Conservation (phyloP, 2,113 vertebrate species). For the Limnothrissa miodon region DNA sequence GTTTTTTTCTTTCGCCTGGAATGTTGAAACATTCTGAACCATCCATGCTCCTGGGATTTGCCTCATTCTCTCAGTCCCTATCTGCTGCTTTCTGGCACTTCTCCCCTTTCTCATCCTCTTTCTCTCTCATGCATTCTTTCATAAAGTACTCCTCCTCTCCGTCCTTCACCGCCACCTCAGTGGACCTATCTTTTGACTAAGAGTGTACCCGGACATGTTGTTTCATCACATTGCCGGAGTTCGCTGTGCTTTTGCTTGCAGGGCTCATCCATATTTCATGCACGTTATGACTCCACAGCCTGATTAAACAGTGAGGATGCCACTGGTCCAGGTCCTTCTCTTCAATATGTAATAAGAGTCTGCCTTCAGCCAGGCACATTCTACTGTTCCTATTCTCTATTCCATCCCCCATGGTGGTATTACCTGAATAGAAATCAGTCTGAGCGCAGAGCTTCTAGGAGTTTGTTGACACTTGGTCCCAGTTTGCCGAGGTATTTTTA, state of each 20-base stretch:
- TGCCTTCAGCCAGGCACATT: neutral
- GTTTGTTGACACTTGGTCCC: neutral
- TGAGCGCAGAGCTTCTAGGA: neutral
- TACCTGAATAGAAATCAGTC: slow-evolving; percentile 57
- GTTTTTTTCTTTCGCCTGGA: neutral
- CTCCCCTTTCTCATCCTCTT: neutral
- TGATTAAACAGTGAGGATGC: neutral
- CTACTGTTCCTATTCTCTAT: slow-evolving; percentile 47
- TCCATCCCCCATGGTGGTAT: slow-evolving; percentile 40
- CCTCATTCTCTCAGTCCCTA: neutral
- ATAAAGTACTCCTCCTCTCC: neutral
- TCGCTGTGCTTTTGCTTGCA: neutral
- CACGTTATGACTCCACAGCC: slow-evolving; percentile 48
- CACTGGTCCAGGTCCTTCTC: slow-evolving; percentile 24
- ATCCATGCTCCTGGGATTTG: neutral
- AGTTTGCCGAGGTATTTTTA: slow-evolving; percentile 26
- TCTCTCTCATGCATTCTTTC: slow-evolving; percentile 39
- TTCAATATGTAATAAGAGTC: slow-evolving; percentile 57
- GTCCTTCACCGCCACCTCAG: neutral
- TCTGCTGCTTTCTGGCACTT: neutral
- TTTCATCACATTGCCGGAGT: neutral
- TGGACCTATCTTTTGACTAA: neutral
- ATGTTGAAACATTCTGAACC: slow-evolving; percentile 4
- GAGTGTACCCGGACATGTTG: neutral
- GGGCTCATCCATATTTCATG: slow-evolving; percentile 56